Percentiles rank a stretch among this genome's conserved stretches.
Evolutionary conservation across 2,797 vertebrate genomes (phyloP).

Genomic region (Epinephelus coioides): DNA sequence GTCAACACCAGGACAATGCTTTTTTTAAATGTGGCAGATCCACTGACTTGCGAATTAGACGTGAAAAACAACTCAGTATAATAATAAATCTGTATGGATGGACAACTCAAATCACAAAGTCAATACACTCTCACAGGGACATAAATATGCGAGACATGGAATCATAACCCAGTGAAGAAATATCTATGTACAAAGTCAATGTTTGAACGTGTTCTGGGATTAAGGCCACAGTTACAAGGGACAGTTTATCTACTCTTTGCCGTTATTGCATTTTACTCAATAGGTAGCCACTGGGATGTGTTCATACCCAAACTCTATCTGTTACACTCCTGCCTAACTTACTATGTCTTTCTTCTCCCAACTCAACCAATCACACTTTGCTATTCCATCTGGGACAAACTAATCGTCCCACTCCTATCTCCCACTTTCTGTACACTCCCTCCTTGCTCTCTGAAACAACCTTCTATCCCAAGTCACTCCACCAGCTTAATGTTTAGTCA

Average conservation of each 20-base stretch:
- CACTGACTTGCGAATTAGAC: constrained; percentile 54
- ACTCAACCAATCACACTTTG: constrained; percentile 21
- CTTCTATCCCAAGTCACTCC: constrained; percentile 36
- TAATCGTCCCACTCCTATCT: constrained; percentile 12
- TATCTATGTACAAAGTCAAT: constrained; percentile 78
- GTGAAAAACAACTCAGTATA: constrained; percentile 51
- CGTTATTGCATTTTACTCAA: constrained; percentile 78
- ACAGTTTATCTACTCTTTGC: constrained; percentile 67
- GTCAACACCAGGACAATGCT: constrained; percentile 71
- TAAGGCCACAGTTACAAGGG: constrained; percentile 84
- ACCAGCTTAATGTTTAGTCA: constrained; percentile 45
- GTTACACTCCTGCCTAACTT: constrained; percentile 60
- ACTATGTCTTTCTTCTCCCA: constrained; percentile 53
- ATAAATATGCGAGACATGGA: constrained; percentile 73
- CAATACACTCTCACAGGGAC: constrained; percentile 70
- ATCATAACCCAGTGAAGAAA: constrained; percentile 70
- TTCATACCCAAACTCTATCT: constrained; percentile 42
- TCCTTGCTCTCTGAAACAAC: constrained; percentile 34
- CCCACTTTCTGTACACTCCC: constrained; percentile 47
- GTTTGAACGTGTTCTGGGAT: constrained; percentile 70
- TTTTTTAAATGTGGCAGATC: constrained; percentile 44
- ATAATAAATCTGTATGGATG: constrained; percentile 58
- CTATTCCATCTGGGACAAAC: constrained; percentile 32
- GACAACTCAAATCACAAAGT: constrained; percentile 68
- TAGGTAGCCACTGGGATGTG: constrained; percentile 56